A percentile compares a stretch with the other conserved stretches of the same genome.
Conservation (phyloP, 2,113 vertebrate species). For the Neotoma lepida region DNA sequence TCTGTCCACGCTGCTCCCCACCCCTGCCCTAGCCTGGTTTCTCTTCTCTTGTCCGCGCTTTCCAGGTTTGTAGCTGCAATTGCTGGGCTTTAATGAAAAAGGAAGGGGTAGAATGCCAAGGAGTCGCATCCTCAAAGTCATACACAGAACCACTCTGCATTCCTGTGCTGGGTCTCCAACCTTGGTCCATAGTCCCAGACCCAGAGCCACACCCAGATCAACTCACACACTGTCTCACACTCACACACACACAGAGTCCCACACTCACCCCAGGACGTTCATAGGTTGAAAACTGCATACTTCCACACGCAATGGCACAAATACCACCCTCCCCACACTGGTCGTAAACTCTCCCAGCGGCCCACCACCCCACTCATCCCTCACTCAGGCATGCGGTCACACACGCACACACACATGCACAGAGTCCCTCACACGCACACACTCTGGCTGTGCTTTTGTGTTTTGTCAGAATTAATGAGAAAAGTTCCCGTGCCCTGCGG, state of each 20-base stretch:
- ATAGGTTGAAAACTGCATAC: neutral
- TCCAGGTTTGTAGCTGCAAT: neutral
- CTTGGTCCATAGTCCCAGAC: neutral
- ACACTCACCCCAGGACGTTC: no score
- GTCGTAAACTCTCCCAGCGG: neutral
- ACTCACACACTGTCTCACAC: neutral
- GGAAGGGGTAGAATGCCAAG: neutral
- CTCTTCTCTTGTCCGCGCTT: neutral
- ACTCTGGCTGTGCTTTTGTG: conserved; percentile 99
- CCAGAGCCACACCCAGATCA: neutral
- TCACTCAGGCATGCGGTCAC: conserved; percentile 52
- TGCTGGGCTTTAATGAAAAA: neutral
- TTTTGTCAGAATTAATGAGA: conserved; percentile 99
- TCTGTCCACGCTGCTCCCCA: accelerated
- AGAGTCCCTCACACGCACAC: conserved; percentile 85
- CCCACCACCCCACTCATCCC: conserved; percentile 16
- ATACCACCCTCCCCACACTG: neutral
- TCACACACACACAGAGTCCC: neutral
- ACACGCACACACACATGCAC: conserved; percentile 70
- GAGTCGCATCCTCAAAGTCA: conserved; percentile 43
- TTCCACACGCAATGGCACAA: neutral
- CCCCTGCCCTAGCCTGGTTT: neutral
- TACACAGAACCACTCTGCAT: neutral
- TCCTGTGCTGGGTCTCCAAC: neutral
- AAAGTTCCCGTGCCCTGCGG: conserved; percentile 99